Conservation (phyloP, 1,140 invertebrate species). For the Halictus rubicundus region DNA sequence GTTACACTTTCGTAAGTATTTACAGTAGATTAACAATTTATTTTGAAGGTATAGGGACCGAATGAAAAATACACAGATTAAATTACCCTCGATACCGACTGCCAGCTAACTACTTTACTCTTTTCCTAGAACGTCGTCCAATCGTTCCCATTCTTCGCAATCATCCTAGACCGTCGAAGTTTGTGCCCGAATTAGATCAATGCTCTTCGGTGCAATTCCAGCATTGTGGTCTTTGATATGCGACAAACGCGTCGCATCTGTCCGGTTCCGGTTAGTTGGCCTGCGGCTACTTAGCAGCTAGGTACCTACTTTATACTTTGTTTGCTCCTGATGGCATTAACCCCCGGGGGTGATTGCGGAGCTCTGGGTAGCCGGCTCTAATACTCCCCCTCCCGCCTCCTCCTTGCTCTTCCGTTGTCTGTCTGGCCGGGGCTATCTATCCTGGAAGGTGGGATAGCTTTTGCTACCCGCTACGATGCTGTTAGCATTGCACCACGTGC, state of each 20-base stretch:
- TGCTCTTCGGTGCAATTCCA: constrained; percentile 15
- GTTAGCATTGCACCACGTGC: constrained; percentile 75
- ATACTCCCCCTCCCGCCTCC: constrained; percentile 21
- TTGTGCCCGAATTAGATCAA: not conserved
- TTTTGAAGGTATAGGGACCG: too few relatives aligned
- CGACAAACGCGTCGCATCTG: constrained; percentile 61
- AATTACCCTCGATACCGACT: too few relatives aligned
- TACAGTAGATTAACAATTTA: too few relatives aligned
- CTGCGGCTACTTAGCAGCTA: constrained; percentile 73
- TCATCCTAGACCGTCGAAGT: too few relatives aligned
- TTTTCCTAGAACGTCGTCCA: too few relatives aligned
- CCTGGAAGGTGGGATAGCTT: constrained; percentile 58
- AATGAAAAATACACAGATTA: too few relatives aligned
- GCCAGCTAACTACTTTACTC: too few relatives aligned
- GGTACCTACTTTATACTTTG: constrained; percentile 79
- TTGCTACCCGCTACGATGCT: constrained; percentile 68
- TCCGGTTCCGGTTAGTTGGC: constrained; percentile 74
- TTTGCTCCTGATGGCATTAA: constrained; percentile 78
- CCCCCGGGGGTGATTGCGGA: constrained; percentile 74
- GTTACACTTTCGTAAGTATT: too few relatives aligned
- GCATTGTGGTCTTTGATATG: constrained; percentile 68
- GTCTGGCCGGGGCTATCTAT: constrained; percentile 58
- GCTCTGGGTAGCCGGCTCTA: constrained; percentile 59
- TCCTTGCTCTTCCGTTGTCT: constrained; percentile 49
- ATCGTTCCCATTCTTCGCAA: not conserved